Conservation (phyloP, 1,140 invertebrate genomes). For the Augochlora pura region DNA sequence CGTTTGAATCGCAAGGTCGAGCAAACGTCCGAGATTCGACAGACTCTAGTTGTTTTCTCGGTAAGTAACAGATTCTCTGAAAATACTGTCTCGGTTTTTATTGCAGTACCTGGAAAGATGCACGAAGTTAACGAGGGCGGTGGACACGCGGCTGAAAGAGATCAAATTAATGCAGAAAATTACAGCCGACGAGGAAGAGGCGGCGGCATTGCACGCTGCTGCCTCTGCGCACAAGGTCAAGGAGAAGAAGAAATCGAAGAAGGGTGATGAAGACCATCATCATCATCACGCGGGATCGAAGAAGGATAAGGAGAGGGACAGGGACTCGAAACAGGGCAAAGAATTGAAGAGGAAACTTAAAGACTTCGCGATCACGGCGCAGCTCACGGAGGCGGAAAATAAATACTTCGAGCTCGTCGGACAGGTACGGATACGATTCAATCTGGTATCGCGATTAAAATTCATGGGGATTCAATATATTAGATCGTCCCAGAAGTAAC, state of each 20-base stretch:
- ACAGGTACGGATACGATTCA: conserved; percentile 19
- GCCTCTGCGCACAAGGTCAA: background rate
- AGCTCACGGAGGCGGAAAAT: conserved; percentile 24
- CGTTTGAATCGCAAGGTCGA: too few species aligned
- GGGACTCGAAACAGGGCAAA: background rate
- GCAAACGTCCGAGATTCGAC: too few species aligned
- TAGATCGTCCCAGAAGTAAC: too few species aligned
- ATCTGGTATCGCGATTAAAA: too few species aligned
- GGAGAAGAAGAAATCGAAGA: background rate
- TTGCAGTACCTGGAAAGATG: conserved; percentile 43
- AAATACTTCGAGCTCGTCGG: conserved; percentile 45
- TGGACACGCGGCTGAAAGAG: conserved; percentile 50
- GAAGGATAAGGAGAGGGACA: background rate
- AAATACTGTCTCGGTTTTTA: background rate
- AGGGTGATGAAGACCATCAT: background rate
- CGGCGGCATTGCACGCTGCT: background rate
- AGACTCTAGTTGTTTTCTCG: too few species aligned
- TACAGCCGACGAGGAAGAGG: background rate
- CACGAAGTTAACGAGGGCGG: conserved; percentile 41
- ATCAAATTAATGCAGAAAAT: conserved; percentile 44
- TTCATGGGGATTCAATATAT: too few species aligned
- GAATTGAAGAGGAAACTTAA: conserved; percentile 16
- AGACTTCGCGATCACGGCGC: conserved; percentile 3
- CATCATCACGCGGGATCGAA: background rate
- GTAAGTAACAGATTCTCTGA: too few species aligned